Evolutionary conservation across 2,113 vertebrate species (phyloP).

Genomic region (Oxygymnocypris stewartii): DNA sequence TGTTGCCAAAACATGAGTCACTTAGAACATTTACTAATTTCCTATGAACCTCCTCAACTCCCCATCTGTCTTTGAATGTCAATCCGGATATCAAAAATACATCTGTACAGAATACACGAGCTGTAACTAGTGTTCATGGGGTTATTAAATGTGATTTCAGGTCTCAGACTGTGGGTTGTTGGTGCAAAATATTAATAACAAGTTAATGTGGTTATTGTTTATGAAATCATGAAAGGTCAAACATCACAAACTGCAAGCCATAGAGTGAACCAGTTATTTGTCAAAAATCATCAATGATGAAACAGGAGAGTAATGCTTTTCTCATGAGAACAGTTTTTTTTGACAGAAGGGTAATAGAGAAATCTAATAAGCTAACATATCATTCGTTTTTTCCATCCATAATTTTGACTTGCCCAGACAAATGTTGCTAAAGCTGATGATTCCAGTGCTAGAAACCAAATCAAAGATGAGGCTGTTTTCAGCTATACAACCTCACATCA

Average conservation of each 20-base stretch:
- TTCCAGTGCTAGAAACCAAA: neutral
- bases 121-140: neutral
- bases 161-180: neutral
- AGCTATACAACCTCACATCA: neutral
- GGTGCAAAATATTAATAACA: neutral
- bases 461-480: neutral
- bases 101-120: neutral
- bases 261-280: neutral
- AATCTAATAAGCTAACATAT: neutral
- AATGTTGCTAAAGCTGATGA: neutral
- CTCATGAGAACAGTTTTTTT: neutral
- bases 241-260: neutral
- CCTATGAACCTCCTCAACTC: neutral
- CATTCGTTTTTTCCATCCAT: neutral
- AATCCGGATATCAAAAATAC: neutral
- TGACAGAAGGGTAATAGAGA: neutral
- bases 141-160: neutral
- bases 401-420: neutral
- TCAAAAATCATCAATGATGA: neutral
- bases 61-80: neutral
- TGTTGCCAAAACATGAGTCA: constrained; percentile 11
- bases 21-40: neutral
- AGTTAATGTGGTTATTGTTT: neutral
- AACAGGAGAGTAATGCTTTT: neutral
- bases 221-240: neutral